Conservation (phyloP, 2,888 invertebrate species). For the Leptopilina myrica region DNA sequence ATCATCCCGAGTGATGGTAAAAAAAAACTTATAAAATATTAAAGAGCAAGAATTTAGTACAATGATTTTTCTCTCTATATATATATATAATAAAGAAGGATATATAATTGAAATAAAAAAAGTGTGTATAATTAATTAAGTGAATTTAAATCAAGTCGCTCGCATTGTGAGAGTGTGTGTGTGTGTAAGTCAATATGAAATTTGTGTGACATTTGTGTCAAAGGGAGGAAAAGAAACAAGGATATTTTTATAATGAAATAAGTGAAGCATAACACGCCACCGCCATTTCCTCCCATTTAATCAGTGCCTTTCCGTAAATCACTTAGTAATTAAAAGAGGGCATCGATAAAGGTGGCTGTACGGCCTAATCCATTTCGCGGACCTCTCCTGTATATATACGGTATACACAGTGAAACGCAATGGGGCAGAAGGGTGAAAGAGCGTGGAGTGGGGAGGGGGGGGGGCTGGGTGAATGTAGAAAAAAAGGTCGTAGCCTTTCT, state of each 20-base stretch:
- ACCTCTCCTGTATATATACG: constrained; percentile 51
- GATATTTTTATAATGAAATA: constrained; percentile 32
- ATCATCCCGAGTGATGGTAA: too few species aligned
- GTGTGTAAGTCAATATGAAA: constrained; percentile 33
- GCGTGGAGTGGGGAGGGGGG: constrained; percentile 38
- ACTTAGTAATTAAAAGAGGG: constrained; percentile 69
- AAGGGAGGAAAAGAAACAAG: not conserved
- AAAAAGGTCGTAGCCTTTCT: constrained; percentile 74
- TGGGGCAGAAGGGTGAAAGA: constrained; percentile 42
- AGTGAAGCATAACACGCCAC: constrained; percentile 30
- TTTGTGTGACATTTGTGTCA: constrained; percentile 35
- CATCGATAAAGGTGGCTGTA: constrained; percentile 60
- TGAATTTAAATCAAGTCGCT: not conserved
- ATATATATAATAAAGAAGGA: too few species aligned
- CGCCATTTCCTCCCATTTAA: constrained; percentile 46
- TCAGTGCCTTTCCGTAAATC: constrained; percentile 65
- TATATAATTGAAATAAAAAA: not conserved
- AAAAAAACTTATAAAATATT: too few species aligned
- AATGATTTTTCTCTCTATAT: too few species aligned
- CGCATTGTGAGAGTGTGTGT: not conserved
- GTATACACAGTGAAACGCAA: constrained; percentile 31
- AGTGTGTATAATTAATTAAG: not conserved
- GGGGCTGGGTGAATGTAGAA: constrained; percentile 48
- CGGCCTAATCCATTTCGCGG: constrained; percentile 69
- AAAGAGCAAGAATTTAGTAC: too few species aligned